phyloP scores from a whole-genome alignment of 2,888 invertebrate species.

The Phengaris alcon region DNA sequence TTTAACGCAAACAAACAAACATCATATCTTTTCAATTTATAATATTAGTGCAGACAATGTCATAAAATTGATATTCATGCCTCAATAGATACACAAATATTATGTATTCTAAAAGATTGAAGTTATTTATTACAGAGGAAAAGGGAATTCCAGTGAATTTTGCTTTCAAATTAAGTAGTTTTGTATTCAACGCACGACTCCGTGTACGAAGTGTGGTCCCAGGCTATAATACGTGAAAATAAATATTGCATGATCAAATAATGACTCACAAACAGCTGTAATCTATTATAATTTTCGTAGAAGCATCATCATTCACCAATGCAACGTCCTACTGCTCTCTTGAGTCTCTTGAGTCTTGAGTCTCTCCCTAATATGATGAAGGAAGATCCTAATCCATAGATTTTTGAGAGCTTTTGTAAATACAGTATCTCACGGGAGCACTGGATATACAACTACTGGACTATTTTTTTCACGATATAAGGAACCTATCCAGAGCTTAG shows the following conservation, averaged over 20 bases:
- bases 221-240: not conserved
- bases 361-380: too few species aligned
- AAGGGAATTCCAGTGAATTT: not conserved
- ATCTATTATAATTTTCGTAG: not conserved
- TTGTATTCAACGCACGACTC: not conserved
- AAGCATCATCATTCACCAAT: not conserved
- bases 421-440: too few species aligned
- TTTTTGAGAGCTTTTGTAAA: too few species aligned
- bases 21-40: too few species aligned
- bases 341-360: too few species aligned
- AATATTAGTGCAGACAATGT: too few species aligned
- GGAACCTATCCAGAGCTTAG: too few species aligned
- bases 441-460: too few species aligned
- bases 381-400: too few species aligned
- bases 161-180: not conserved
- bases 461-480: too few species aligned
- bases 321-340: too few species aligned
- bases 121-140: not conserved
- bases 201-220: not conserved
- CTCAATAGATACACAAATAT: not conserved
- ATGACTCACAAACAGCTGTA: conserved; percentile 6
- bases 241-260: conserved; percentile 5
- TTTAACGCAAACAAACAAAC: too few species aligned
- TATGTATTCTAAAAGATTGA: not conserved
- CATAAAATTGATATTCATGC: not conserved